Conservation (phyloP, 2,888 invertebrate species). For the Platycnemis pennipes region DNA sequence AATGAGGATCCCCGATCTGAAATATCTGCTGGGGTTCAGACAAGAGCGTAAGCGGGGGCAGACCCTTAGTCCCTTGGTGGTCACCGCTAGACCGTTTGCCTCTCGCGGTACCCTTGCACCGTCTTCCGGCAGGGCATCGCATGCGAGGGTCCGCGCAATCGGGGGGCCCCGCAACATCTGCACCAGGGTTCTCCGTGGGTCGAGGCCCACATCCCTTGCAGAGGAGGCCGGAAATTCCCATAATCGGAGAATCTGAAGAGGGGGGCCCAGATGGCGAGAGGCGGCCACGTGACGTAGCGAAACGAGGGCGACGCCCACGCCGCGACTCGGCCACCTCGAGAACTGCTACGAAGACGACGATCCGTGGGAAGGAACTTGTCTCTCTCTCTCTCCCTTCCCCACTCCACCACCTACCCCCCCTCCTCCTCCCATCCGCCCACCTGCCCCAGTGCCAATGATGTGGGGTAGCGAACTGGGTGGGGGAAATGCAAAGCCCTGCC, state of each 20-base stretch:
- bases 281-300: neutral
- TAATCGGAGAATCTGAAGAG: neutral
- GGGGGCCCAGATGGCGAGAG: neutral
- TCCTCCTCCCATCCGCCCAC: neutral
- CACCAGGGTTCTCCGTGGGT: neutral
- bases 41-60: too few relatives aligned
- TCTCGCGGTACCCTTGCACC: neutral
- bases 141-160: neutral
- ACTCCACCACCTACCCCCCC: neutral
- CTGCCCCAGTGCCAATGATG: neutral
- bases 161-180: neutral
- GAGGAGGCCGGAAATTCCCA: neutral
- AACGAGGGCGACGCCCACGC: constrained; percentile 29
- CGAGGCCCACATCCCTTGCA: neutral
- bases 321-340: neutral
- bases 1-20: too few relatives aligned
- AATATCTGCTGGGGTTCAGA: too few relatives aligned
- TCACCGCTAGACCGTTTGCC: neutral
- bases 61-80: too few relatives aligned
- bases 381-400: neutral
- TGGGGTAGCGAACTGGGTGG: neutral
- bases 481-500: neutral
- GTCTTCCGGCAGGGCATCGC: neutral
- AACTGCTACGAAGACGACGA: neutral
- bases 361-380: neutral